phyloP scores from a whole-genome alignment of 2,113 vertebrate genomes.

The Falco punctatus region DNA sequence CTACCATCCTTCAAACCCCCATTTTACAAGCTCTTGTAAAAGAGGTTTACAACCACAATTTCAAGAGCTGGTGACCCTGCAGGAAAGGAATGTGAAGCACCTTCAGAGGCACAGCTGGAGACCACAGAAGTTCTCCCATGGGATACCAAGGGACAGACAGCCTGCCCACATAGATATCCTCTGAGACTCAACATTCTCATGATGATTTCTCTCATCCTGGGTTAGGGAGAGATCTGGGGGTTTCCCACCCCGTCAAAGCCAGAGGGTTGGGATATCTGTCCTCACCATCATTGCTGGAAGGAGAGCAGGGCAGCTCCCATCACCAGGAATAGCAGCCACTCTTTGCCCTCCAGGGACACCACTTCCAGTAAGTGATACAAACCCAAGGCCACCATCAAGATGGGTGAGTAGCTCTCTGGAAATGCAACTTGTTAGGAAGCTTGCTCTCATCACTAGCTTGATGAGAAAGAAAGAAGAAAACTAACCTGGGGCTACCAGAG shows the following conservation, averaged over 20 bases:
- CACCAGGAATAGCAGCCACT: background rate
- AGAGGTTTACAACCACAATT: background rate
- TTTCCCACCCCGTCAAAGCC: background rate
- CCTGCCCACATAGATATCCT: background rate
- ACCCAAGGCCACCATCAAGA: fast-evolving
- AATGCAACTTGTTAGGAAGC: background rate
- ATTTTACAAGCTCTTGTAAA: background rate
- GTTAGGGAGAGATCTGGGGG: background rate
- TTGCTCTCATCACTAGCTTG: background rate
- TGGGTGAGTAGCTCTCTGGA: background rate
- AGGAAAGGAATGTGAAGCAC: background rate
- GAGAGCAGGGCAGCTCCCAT: background rate
- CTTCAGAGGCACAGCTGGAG: background rate
- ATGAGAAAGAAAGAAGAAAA: background rate
- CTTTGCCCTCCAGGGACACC: background rate
- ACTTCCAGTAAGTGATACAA: background rate
- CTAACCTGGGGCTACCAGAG: background rate
- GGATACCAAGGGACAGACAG: background rate
- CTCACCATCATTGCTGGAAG: background rate
- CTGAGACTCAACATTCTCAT: background rate
- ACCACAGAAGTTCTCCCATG: background rate
- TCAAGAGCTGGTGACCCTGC: background rate
- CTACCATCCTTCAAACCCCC: fast-evolving
- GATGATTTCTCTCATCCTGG: background rate
- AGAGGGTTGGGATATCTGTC: background rate